Evolutionary conservation across 37 sponge, comb jelly and placozoan species (phyloP).

Genomic region (Geodia barretti): DNA sequence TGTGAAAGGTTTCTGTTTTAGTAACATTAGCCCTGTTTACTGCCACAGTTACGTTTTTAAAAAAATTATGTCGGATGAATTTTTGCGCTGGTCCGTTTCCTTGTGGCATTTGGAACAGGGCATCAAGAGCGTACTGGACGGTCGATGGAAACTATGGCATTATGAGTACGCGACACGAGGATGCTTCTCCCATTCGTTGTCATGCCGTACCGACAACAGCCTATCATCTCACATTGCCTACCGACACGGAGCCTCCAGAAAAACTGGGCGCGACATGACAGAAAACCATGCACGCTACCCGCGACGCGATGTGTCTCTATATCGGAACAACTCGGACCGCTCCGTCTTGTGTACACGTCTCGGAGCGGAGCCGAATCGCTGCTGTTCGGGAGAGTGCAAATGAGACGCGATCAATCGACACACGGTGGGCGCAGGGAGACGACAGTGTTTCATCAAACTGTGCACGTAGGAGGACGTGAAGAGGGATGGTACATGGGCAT

Average conservation of each 20-base stretch:
- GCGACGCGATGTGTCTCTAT: constrained; percentile 1
- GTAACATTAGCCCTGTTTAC: too few species aligned
- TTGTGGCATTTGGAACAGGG: constrained; percentile 17
- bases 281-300: constrained; percentile 45
- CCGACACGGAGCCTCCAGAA: too few species aligned
- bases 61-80: too few species aligned
- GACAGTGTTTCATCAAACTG: constrained; percentile 62
- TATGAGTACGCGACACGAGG: constrained; percentile 14
- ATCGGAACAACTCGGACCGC: constrained; percentile 35
- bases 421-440: constrained; percentile 27
- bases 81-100: constrained; percentile 51
- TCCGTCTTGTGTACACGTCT: constrained; percentile 22
- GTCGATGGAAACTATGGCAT: constrained; percentile 11
- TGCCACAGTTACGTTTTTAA: too few species aligned
- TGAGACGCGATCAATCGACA: neutral
- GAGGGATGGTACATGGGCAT: constrained; percentile 34
- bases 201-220: constrained; percentile 38
- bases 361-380: constrained; percentile 15
- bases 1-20: too few species aligned
- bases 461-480: neutral
- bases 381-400: constrained; percentile 29
- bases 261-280: neutral
- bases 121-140: constrained; percentile 24
- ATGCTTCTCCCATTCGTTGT: constrained; percentile 40
- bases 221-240: constrained; percentile 41